Evolutionary conservation across 2,113 vertebrate genomes (phyloP).

Genomic region (Notothenia rossii): DNA sequence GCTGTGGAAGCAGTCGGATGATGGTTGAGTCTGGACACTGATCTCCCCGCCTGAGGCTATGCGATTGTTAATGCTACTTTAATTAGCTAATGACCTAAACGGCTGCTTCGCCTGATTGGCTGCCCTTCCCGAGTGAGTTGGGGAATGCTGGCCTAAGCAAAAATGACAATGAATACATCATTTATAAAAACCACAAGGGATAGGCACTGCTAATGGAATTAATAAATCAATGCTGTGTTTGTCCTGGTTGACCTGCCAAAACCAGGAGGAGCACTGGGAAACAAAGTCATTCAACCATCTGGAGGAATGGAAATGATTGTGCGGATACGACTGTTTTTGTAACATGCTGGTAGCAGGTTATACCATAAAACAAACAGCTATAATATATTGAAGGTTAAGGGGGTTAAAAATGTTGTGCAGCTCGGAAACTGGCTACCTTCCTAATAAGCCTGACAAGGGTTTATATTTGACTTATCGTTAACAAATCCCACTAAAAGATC

Average conservation of each 20-base stretch:
- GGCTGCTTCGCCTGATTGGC: constrained; percentile 28
- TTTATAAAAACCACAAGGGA: constrained; percentile 43
- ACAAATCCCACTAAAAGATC: not conserved
- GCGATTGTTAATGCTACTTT: constrained; percentile 53
- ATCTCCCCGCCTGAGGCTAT: constrained; percentile 32
- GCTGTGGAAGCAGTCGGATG: constrained; percentile 36
- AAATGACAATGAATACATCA: constrained; percentile 25
- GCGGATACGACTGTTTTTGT: constrained; percentile 16
- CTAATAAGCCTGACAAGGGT: not conserved
- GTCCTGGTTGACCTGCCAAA: constrained; percentile 35
- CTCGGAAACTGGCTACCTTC: not conserved
- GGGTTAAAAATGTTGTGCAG: not conserved
- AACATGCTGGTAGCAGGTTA: not conserved
- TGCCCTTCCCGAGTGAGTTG: constrained; percentile 3
- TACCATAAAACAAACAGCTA: not conserved
- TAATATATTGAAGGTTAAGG: not conserved
- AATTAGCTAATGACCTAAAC: constrained; percentile 69
- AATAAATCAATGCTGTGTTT: constrained; percentile 59
- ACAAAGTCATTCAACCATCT: not conserved
- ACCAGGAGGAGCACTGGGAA: constrained; percentile 14
- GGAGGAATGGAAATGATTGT: constrained; percentile 7
- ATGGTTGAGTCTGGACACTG: constrained; percentile 19
- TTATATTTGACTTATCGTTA: not conserved
- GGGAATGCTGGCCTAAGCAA: constrained; percentile 49
- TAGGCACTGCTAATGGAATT: constrained; percentile 43